Conservation (phyloP, 2,113 vertebrate species). For the Nestor notabilis region DNA sequence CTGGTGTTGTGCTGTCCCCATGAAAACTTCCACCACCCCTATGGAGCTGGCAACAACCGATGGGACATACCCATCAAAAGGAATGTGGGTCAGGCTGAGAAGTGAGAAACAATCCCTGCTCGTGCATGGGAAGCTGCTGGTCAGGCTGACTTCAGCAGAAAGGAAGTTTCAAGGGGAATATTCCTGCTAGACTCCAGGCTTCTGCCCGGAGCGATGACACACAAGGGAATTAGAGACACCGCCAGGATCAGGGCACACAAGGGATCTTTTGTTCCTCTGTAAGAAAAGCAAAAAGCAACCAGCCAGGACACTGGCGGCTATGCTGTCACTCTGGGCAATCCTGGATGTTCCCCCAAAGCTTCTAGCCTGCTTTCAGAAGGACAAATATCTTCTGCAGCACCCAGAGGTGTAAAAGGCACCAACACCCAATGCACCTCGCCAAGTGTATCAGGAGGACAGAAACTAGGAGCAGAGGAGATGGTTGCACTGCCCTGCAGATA, state of each 20-base stretch:
- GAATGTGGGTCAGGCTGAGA: not conserved
- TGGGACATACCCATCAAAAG: accelerated
- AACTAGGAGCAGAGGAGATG: not conserved
- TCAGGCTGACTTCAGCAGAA: not conserved
- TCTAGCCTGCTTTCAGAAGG: not conserved
- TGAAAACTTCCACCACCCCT: not conserved
- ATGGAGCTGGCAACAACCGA: not conserved
- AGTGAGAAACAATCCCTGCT: not conserved
- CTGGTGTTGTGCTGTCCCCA: no score
- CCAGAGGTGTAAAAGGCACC: not conserved
- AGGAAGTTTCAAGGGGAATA: not conserved
- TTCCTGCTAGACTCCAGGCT: not conserved
- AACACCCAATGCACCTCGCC: accelerated
- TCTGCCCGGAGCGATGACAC: not conserved
- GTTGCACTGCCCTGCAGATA: not conserved
- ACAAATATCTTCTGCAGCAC: not conserved
- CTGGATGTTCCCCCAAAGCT: not conserved
- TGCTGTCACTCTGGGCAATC: not conserved
- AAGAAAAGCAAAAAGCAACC: not conserved
- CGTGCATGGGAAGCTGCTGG: accelerated
- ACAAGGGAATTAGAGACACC: not conserved
- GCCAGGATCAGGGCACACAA: not conserved
- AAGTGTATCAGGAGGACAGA: not conserved
- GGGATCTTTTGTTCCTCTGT: not conserved
- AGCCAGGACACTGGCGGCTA: accelerated